phyloP scores from a whole-genome alignment of 2,797 vertebrate genomes.

The Tachyglossus aculeatus region DNA sequence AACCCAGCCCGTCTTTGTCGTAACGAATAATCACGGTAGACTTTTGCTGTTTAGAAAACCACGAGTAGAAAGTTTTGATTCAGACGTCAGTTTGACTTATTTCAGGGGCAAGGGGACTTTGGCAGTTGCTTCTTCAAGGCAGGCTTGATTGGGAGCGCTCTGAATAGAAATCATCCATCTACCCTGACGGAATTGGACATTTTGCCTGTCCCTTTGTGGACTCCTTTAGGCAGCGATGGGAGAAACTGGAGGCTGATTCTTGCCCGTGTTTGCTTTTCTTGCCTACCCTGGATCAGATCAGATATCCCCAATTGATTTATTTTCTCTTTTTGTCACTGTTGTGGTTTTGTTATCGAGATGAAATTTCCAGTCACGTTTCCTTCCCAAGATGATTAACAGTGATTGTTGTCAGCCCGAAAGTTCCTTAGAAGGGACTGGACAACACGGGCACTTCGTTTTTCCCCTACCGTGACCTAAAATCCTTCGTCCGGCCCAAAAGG shows the following conservation, averaged over 20 bases:
- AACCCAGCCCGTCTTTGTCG: neutral
- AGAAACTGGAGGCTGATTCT: constrained; percentile 32
- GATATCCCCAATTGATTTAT: constrained; percentile 39
- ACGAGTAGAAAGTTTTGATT: neutral
- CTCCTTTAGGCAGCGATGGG: constrained; percentile 25
- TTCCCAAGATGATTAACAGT: constrained; percentile 10
- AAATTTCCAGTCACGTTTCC: constrained; percentile 22
- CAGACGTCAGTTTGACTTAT: neutral
- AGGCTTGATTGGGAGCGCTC: constrained; percentile 12
- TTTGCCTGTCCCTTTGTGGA: constrained; percentile 35
- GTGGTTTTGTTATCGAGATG: constrained; percentile 20
- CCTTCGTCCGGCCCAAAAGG: constrained; percentile 39
- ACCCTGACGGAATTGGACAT: constrained; percentile 2
- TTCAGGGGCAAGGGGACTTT: constrained; percentile 14
- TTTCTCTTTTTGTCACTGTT: neutral
- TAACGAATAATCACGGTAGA: neutral
- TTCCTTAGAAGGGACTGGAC: constrained; percentile 19
- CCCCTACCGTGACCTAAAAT: constrained; percentile 43
- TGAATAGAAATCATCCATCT: constrained; percentile 14
- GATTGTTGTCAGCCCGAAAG: constrained; percentile 11
- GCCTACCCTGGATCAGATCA: constrained; percentile 37
- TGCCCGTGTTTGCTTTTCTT: constrained; percentile 34
- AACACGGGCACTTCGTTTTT: constrained; percentile 40
- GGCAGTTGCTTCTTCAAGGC: neutral
- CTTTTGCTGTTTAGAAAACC: neutral